Conservation (phyloP, 2,888 invertebrate genomes). For the Chydorus sphaericus region DNA sequence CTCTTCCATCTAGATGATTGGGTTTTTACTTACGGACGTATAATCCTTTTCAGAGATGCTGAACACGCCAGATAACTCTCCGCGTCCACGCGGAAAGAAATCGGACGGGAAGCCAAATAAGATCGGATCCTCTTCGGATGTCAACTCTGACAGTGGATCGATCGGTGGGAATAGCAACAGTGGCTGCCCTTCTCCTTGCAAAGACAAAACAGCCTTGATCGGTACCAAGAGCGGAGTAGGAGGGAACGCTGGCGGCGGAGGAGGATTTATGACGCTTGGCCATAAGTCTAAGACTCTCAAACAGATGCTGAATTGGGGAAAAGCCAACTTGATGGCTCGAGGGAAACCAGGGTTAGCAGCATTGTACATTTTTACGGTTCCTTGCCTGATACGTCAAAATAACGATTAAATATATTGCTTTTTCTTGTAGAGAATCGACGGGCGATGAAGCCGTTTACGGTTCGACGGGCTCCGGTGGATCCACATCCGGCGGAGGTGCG, state of each 20-base stretch:
- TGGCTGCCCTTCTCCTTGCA: slow-evolving; percentile 28
- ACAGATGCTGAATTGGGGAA: slow-evolving; percentile 4
- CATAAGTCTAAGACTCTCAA: slow-evolving; percentile 49
- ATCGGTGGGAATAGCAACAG: slow-evolving; percentile 8
- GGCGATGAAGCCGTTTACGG: slow-evolving; percentile 77
- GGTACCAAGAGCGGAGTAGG: background rate
- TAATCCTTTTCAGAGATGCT: slow-evolving; percentile 30
- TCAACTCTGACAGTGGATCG: slow-evolving; percentile 17
- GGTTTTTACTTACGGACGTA: background rate
- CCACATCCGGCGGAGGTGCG: slow-evolving; percentile 41
- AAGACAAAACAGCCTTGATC: slow-evolving; percentile 26
- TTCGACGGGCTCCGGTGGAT: slow-evolving; percentile 39
- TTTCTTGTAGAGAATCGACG: slow-evolving; percentile 2
- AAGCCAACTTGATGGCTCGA: slow-evolving; percentile 27
- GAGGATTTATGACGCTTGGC: slow-evolving; percentile 67
- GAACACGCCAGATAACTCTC: slow-evolving; percentile 62
- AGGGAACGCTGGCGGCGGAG: slow-evolving; percentile 20
- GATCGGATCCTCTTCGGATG: slow-evolving; percentile 56
- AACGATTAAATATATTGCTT: slow-evolving; percentile 35
- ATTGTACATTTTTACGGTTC: background rate
- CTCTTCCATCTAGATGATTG: background rate
- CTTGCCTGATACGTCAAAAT: background rate
- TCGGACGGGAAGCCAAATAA: slow-evolving; percentile 47
- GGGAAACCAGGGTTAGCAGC: background rate
- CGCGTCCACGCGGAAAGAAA: slow-evolving; percentile 49